Base-by-base conservation (phyloP, 2,888 invertebrate species). In the Coelopa pilipes region DNA sequence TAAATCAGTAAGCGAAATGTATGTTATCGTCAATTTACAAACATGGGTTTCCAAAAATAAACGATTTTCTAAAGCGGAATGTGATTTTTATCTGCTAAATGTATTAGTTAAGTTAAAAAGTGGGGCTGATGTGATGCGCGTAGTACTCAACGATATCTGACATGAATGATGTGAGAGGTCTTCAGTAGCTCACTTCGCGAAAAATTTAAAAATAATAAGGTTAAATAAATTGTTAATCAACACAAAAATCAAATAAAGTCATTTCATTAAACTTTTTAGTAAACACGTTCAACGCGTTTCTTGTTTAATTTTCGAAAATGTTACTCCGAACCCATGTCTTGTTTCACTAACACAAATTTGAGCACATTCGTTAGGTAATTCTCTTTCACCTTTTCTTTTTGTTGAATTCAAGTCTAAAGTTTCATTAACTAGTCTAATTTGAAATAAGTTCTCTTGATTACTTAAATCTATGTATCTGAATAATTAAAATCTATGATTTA, bases 271-370 rank as follows among this genome's bases (percentile, higher is more conserved):
- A 57, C 9, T 57, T 1, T 7, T 9, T 9, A 12, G 50, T 21
- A 13, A 19, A 9, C 15, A 24, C 57, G 59, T 59, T 69, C 69
- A 69, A 59, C 57, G 45, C 69, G 21, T 46, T 69, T 67, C 50
- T 49, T 2, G 19, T 17, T 57, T 46, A 12, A 24, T 19, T 17
- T 46, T 59, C 9, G 17, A n/a, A 19, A 17, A 57, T 57, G 21
- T n/a, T 17, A 45, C 1, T 13, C 57, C 13, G n/a, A 59, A 46
- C 1, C 45, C 47, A 47, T 15, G n/a, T 15, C 21, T 59, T 13
- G 13, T 47, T 4, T 69, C 15, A 47, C 59, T 21, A 59, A 21
- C 46, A 46, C 47, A 59, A 55, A 69, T 69, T 69, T 69, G 69
- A 55, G 69, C 69, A 69, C 55, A 46, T 57, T 59, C 57, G 17